Percentiles rank a stretch among this genome's conserved stretches.
These are phyloP conservation scores for Philypnodon macrostomus DNA, from an alignment of 2,797 vertebrate species.

Conservation along the genomic window DNA sequence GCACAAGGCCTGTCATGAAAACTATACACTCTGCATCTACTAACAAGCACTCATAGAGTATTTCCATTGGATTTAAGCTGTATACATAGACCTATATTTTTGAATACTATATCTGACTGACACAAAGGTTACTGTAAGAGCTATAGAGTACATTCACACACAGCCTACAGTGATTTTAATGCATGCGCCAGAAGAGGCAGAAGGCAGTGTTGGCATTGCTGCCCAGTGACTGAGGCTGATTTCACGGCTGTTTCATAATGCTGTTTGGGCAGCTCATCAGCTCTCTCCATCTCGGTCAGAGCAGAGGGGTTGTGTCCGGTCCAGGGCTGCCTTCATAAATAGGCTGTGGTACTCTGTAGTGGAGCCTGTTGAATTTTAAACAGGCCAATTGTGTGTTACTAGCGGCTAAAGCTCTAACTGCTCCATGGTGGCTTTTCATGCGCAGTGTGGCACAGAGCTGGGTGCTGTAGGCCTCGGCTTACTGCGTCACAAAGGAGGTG, in stretches of 20 bases:
- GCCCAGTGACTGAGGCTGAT: too few relatives aligned
- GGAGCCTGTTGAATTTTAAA: conserved; percentile 65
- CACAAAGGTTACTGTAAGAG: background rate
- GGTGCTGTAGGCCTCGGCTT: conserved; percentile 43
- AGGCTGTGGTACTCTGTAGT: conserved; percentile 30
- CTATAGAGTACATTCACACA: background rate
- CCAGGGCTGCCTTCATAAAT: conserved; percentile 38
- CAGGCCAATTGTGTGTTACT: conserved; percentile 33
- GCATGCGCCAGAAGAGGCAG: conserved; percentile 14
- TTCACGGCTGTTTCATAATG: conserved; percentile 34
- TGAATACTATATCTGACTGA: conserved; percentile 1
- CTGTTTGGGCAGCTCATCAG: conserved; percentile 43
- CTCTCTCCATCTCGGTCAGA: conserved; percentile 27
- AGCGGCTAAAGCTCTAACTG: conserved; percentile 39
- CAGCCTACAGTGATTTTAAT: conserved; percentile 3
- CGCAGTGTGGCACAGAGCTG: conserved; percentile 25
- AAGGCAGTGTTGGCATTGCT: conserved; percentile 18
- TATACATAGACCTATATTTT: background rate
- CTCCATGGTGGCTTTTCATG: conserved; percentile 23
- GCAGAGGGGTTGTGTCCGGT: conserved; percentile 25
- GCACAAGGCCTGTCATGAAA: conserved; percentile 2
- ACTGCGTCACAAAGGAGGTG: conserved; percentile 58
- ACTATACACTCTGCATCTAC: background rate
- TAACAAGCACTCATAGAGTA: background rate
- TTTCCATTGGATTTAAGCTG: conserved; percentile 1